A percentile compares a stretch with the other conserved stretches of the same genome.
These are phyloP conservation scores for Anolis apletophallus DNA, from an alignment of 2,797 vertebrate genomes.

Conservation along the genomic window DNA sequence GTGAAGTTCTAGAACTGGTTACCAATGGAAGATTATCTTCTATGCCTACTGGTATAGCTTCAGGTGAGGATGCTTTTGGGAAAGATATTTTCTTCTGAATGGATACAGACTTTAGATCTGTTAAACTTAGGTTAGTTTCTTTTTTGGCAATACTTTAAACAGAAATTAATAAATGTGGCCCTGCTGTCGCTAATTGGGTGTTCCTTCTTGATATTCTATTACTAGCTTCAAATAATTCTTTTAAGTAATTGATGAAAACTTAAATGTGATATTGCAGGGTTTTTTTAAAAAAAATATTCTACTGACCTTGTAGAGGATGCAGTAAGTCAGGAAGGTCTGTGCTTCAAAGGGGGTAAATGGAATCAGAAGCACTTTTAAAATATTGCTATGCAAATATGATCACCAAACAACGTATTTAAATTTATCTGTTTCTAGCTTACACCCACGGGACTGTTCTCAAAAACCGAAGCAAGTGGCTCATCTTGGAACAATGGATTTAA, in stretches of 20 bases:
- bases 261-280: neutral
- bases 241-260: neutral
- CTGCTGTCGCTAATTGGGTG: no score
- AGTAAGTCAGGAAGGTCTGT: neutral
- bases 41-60: no score
- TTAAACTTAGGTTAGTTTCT: no score
- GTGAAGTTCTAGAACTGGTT: no score
- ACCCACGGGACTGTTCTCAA: conserved; percentile 44
- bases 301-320: neutral
- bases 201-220: no score
- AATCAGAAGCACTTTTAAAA: conserved; percentile 1
- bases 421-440: conserved; percentile 40
- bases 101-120: no score
- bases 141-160: no score
- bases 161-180: no score
- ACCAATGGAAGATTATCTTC: no score
- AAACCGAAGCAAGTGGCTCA: conserved; percentile 48
- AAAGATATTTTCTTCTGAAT: no score
- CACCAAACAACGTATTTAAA: conserved; percentile 56
- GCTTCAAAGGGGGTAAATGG: neutral
- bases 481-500: conserved; percentile 54
- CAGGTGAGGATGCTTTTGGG: no score
- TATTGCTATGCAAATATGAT: conserved; percentile 40
- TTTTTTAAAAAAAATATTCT: neutral
- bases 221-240: neutral